phyloP scores from a whole-genome alignment of 2,888 invertebrate genomes.

The Ephialtes manifestator region DNA sequence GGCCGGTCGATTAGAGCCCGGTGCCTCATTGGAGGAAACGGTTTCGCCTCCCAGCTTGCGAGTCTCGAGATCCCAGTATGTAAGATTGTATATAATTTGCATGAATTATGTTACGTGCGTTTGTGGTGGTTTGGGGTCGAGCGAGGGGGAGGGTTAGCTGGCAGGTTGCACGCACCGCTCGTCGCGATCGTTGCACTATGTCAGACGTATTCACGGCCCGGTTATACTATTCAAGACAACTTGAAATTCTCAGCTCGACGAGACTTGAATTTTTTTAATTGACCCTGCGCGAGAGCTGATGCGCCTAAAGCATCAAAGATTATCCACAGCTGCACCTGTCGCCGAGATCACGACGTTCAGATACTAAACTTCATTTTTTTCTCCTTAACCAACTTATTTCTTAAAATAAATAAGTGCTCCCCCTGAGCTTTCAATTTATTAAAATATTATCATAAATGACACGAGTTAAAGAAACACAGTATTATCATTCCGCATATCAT shows the following conservation, averaged over 20 bases:
- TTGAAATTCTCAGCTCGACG: constrained; percentile 48
- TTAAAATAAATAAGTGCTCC: constrained; percentile 20
- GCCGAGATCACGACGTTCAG: constrained; percentile 26
- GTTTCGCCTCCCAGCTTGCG: constrained; percentile 54
- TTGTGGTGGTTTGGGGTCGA: constrained; percentile 58
- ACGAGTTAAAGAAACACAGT: background rate
- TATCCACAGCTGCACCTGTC: constrained; percentile 49
- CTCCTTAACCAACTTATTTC: constrained; percentile 31
- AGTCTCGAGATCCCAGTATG: constrained; percentile 57
- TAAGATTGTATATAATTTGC: constrained; percentile 71
- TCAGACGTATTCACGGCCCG: constrained; percentile 7
- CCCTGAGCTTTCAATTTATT: constrained; percentile 46
- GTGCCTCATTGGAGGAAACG: constrained; percentile 64
- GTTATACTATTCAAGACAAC: constrained; percentile 36
- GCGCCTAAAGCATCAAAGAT: constrained; percentile 12
- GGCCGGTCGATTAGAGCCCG: constrained; percentile 62
- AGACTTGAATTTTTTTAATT: constrained; percentile 28
- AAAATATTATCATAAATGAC: constrained; percentile 17
- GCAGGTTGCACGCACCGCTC: constrained; percentile 37
- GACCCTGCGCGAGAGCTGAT: constrained; percentile 13
- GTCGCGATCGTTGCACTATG: constrained; percentile 66
- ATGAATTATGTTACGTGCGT: constrained; percentile 70
- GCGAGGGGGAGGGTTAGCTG: constrained; percentile 25
- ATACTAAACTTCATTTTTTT: constrained; percentile 30
- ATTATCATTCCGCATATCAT: background rate